Base-by-base conservation (phyloP, 2,797 vertebrate species). In the Microchirus variegatus region DNA sequence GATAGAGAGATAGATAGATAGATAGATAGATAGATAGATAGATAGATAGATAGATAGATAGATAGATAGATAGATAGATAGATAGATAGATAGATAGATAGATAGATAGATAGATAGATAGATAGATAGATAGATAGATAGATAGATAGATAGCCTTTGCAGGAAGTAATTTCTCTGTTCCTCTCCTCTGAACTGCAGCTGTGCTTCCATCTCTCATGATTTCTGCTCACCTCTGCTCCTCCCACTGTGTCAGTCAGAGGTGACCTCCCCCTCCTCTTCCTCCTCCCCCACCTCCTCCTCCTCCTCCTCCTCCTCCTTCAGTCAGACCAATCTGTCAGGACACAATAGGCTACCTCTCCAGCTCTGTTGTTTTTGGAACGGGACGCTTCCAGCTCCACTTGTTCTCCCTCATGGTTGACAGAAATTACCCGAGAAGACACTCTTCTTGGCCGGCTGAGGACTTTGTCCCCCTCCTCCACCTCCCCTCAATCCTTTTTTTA, bases 361-460 rank as follows among this genome's bases (percentile, higher is more conserved):
- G 80, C 78, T 90, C 75, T 96, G 93, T 95, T 96, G 90, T 94
- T 95, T 95, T 96, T 96, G 95, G 95, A 97, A 93, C 35, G 76
- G 78, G 84, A 87, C 78, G 77, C 89, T 87, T 76, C 71, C 86
- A 90, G 86, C 85, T 86, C 90, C 76, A 89, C 92, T 92, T 89
- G 84, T 93, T 94, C 94, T 94, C 89, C 86, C 89, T 91, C 87
- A 92, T 83, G 92, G 92, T 85, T 89, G 93, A 94, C 89, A 93
- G 90, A 95, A 95, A 94, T 93, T 90, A 94, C 91, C 90, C 85
- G 80, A 92, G 90, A 94, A 93, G 85, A 84, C 87, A 87, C 91
- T 70, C 77, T 67, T 42, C 79, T 66, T 73, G 85, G 86, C 90
- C 90, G 82, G 88, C 76, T 68, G 73, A 58, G 66, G 62, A 67